Base-by-base conservation (phyloP, 2,888 invertebrate species). In the Scrobipalpa atriplicella region DNA sequence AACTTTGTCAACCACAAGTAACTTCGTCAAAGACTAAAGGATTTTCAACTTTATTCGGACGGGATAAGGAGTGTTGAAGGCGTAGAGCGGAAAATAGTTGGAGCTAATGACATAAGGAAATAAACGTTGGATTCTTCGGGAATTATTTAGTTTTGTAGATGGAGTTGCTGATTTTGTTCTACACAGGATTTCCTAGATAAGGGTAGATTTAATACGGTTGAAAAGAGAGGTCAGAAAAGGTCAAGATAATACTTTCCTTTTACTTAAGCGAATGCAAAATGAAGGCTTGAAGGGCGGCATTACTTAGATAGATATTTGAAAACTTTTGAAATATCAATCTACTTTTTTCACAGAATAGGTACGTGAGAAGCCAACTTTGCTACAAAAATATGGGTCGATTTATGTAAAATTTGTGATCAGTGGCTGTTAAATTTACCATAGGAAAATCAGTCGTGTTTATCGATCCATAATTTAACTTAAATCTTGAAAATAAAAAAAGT, bases 71-170 rank as follows among this genome's bases (percentile, higher is more conserved):
- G 69, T 71, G 73, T 76, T 73, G 68, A 77, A 66, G 71, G 74
- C 77, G 77, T 74, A 72, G 13, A 18, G 13, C 3, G 16, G 63
- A 38, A 52, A 43, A 72, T 73, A 71, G 72, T 77, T 78, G 75
- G 73, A 87, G 87, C 85, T 87, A 89, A 89, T 87, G 89, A 86
- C 83, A 85, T 85, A 83, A 84, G 85, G 83, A 84, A 85, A 84
- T 82, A 84, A 82, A 81, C 81, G 83, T 81, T 80, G 81, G 81
- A 79, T 80, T 71, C 65, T 79, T 81, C 75, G 75, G 75, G 83
- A 83, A 83, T 83, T 81, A 83, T 83, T 83, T 82, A 79, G 80
- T 78, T 79, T 80, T 76, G 75, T 71, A 73, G 75, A 54, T 64
- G 43, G 63, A 66, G 63, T 66, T 56, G 62, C 64, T 56, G 64